Percentiles rank a stretch among this genome's conserved stretches.
These are phyloP conservation scores for Microtus richardsoni DNA, from an alignment of 2,113 vertebrate species.

Conservation along the genomic window DNA sequence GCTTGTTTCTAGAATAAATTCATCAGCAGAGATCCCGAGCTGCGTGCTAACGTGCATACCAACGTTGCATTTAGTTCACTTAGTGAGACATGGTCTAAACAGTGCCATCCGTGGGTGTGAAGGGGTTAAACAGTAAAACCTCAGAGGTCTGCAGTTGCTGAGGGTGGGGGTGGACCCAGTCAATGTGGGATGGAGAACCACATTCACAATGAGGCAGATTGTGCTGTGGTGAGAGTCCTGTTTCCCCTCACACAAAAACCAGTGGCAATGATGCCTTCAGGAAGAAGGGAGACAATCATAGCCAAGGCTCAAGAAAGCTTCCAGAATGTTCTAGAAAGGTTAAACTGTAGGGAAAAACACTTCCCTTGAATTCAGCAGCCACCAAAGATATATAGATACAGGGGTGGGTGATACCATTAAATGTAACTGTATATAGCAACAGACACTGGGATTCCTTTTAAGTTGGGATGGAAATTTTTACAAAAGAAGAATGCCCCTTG, in stretches of 20 bases:
- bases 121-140: conserved; percentile 51
- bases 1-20: neutral
- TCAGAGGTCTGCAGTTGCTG: conserved; percentile 36
- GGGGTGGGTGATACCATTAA: neutral
- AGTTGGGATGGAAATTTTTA: neutral
- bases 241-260: neutral
- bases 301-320: neutral
- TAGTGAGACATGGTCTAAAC: no score
- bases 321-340: neutral
- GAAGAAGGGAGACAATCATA: neutral
- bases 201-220: neutral
- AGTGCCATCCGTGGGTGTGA: neutral
- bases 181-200: neutral
- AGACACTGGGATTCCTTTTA: neutral
- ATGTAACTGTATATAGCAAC: no score
- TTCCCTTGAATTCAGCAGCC: neutral
- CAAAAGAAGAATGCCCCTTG: neutral
- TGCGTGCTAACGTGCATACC: no score
- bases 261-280: neutral
- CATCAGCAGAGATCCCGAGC: neutral
- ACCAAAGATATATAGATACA: neutral
- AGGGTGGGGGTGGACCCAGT: neutral
- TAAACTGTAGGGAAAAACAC: neutral
- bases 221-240: neutral
- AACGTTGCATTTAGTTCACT: neutral